Evolutionary conservation across 2,113 vertebrate species (phyloP), one percentile per base, ranked within the genome.

Genomic region (Machaerirhynchus nigripectus): DNA sequence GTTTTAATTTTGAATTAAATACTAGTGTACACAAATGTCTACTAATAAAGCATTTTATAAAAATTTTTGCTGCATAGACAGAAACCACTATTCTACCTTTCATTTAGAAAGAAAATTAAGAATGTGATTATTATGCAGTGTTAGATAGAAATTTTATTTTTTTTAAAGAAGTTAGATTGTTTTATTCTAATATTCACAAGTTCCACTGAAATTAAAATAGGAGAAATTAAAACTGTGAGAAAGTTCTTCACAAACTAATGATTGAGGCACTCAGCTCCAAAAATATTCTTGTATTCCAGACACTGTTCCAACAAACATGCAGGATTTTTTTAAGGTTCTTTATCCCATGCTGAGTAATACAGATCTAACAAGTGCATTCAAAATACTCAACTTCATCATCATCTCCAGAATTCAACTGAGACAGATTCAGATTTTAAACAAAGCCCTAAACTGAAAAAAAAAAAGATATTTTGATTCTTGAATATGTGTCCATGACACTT

Each of bases 141-240:
- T 2, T 49, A 15, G 9, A 17, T 16, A 11, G 49, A 46, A 3
- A 17, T 19, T 40, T 9, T 31, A 4, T 7, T n/a, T 10, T 40
- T 39, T 9, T 1, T 7, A 67, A 26, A 24, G 5, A 52, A 22
- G 4, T 44, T 44, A 42, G 31, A 17, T 6, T 33, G 0, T 53
- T 95, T 84, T 47, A 17, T 56, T 30, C 6, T 37, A 42, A 92
- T 81, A 82, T 40, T 61, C 27, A 92, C 7, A 56, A 17, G 14
- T 57, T 57, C 8, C 3, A 28, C 5, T 63, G 8, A 61, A 74
- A 74, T 27, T 50, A 60, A 56, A 81, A 40, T 35, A 94, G 5
- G 3, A 44, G n/a, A n/a, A n/a, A n/a, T n/a, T n/a, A n/a, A 61
- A 81, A 33, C 4, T 35, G 4, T 40, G 31, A 67, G 2, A 12